A percentile compares a stretch with the other conserved stretches of the same genome.
These are phyloP conservation scores for Columba guinea DNA, from an alignment of 2,797 vertebrate genomes.

Conservation along the genomic window DNA sequence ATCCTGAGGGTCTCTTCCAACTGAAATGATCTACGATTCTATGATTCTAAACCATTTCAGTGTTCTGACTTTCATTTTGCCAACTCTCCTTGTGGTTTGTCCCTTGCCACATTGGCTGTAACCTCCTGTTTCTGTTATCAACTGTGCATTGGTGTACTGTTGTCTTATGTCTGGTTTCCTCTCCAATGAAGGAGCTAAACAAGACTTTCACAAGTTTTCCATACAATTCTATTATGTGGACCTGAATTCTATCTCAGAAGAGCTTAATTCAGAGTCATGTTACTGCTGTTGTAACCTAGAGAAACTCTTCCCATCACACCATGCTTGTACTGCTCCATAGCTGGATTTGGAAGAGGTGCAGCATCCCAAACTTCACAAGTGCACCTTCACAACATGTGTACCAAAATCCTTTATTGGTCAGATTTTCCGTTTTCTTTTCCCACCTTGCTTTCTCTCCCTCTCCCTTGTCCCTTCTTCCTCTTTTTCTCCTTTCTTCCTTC, in stretches of 20 bases:
- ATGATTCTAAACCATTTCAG: background rate
- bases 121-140: background rate
- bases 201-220: background rate
- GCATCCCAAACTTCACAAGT: background rate
- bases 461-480: background rate
- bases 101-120: background rate
- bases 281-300: background rate
- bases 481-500: too few species aligned
- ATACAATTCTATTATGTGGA: background rate
- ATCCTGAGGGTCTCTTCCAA: too few species aligned
- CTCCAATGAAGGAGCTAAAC: background rate
- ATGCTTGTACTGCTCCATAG: background rate
- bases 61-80: background rate
- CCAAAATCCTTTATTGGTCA: background rate
- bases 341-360: background rate
- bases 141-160: background rate
- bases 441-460: accelerated
- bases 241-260: background rate
- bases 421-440: background rate
- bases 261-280: background rate
- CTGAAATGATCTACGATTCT: background rate
- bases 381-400: background rate
- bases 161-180: background rate
- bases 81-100: background rate
- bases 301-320: background rate